Percentiles rank a stretch among this genome's conserved stretches.
phyloP scores from a whole-genome alignment of 2,113 vertebrate genomes.

The Carassius carassius region DNA sequence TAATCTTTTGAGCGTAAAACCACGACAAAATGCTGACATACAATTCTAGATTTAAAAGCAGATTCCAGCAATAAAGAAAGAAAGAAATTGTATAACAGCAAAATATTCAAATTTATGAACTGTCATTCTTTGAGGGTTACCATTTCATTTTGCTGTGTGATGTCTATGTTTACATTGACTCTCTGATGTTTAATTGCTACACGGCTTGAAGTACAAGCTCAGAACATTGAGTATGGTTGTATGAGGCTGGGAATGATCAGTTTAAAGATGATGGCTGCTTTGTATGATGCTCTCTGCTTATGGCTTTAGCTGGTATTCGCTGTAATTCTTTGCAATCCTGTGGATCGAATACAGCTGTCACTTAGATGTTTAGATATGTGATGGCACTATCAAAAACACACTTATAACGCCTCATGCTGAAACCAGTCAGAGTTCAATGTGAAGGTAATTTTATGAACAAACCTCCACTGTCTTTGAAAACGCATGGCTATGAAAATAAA shows the following conservation, averaged over 20 bases:
- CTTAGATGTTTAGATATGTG: conserved; percentile 97
- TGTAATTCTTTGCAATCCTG: conserved; percentile 51
- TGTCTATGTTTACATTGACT: not conserved
- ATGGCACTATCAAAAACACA: conserved; percentile 72
- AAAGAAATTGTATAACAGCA: not conserved
- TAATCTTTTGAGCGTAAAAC: not conserved
- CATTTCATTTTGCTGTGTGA: not conserved
- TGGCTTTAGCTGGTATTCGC: conserved; percentile 48
- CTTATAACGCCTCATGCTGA: not conserved
- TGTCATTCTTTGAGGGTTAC: not conserved
- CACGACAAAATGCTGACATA: not conserved
- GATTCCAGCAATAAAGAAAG: not conserved
- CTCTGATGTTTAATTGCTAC: not conserved
- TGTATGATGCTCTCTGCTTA: conserved; percentile 23
- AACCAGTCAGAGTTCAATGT: not conserved
- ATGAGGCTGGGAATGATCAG: conserved; percentile 10
- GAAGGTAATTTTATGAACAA: conserved; percentile 19
- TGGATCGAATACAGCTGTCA: conserved; percentile 95
- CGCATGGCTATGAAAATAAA: not conserved
- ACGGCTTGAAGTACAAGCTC: conserved; percentile 9
- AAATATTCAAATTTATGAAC: not conserved
- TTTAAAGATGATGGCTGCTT: conserved; percentile 44
- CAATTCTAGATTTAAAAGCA: not conserved
- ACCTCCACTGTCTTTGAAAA: not conserved
- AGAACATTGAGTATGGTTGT: not conserved